Conservation (phyloP, 2,797 vertebrate genomes). For the Babyrousa celebensis region DNA sequence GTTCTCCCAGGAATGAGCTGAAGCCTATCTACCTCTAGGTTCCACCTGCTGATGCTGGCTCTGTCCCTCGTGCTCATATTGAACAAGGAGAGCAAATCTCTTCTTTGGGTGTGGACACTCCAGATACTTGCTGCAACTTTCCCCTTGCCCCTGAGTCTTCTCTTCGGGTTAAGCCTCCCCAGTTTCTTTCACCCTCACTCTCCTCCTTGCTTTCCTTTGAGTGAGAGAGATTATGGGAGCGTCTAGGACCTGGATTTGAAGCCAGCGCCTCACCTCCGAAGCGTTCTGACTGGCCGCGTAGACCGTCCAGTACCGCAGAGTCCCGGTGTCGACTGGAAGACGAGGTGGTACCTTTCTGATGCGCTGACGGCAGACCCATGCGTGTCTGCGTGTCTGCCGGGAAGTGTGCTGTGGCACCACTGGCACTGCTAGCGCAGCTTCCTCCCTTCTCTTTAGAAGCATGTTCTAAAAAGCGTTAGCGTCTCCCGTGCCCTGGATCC, state of each 20-base stretch:
- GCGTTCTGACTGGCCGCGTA: conserved; percentile 23
- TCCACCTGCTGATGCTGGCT: neutral
- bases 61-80: neutral
- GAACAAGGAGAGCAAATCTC: conserved; percentile 33
- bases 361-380: neutral
- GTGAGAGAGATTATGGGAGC: conserved; percentile 29
- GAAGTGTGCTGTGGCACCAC: neutral
- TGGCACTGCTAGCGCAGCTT: neutral
- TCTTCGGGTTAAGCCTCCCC: neutral
- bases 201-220: conserved; percentile 31
- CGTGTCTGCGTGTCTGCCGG: neutral
- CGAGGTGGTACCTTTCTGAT: conserved; percentile 6
- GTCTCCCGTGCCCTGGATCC: neutral
- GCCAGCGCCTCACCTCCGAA: neutral
- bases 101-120: neutral
- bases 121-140: neutral
- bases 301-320: neutral
- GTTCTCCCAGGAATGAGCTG: neutral
- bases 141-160: neutral
- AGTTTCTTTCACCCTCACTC: neutral
- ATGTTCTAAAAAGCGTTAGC: conserved; percentile 46
- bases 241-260: conserved; percentile 4
- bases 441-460: conserved; percentile 29
- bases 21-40: conserved; percentile 15
- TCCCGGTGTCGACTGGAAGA: neutral